Base-by-base conservation (phyloP, 2,797 vertebrate genomes). In the Varecia variegata region DNA sequence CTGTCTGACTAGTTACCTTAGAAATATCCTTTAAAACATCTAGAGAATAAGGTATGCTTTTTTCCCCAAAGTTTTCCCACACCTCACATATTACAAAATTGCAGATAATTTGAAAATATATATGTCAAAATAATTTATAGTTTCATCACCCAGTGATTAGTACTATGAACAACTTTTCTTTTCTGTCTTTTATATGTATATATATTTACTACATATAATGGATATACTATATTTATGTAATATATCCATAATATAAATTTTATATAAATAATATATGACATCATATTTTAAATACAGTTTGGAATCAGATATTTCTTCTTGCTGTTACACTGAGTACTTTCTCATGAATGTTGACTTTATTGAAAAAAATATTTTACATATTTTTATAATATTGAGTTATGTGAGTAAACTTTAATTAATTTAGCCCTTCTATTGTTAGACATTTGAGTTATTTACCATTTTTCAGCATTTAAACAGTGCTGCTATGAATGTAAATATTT, bases 401-500 rank as follows among this genome's bases (percentile, higher is more conserved):
- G 3, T 71, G 25, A 92, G 15, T 88, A 92, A 90, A 92, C 8
- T 45, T 88, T 54, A 90, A 35, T 84, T 90, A 82, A 79, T 88
- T 85, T 68, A 93, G 52, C 25, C 25, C 30, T 79, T 96, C 30
- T 82, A 21, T 73, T 82, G 6, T 92, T 93, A 94, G 60, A 32
- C 23, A 90, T 62, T 82, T 92, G 43, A 40, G 25, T 88, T 95
- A 21, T 91, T 95, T 92, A 20, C 18, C 38, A 73, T 45, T 92
- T 97, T 93, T 79, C 38, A 82, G 45, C 71, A 83, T 82, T 85
- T 77, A 92, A 83, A 94, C n/a, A 94, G 47, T 83, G n/a, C 27
- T 87, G 47, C n/a, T 45, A 38, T 84, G 45, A 94, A 86, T 80
- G 38, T 77, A 83, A 91, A 93, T 90, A 76, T 97, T 88, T 95